Evolutionary conservation across 2,113 vertebrate species (phyloP), one percentile per base, ranked within the genome.

Genomic region (Castor canadensis): DNA sequence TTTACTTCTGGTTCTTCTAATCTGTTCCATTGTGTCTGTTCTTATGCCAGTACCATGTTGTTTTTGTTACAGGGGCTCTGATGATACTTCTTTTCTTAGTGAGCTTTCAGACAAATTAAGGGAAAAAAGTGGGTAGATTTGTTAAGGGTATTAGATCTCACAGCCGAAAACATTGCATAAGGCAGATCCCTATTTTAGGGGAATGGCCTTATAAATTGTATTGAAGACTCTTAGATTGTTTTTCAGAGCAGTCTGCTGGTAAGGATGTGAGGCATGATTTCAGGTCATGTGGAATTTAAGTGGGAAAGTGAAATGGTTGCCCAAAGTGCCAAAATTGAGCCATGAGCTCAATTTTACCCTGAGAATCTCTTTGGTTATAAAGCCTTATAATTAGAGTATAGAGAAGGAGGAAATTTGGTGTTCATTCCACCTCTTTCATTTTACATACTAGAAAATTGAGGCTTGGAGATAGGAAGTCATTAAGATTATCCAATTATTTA

Each of bases 401-500:
- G 49, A 67, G 66, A 76, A 93, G 66, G 45, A 69, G 90, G 45
- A 76, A 90, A 80, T 12, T 56, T 94, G 22, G 24, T 80, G 52
- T 88, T 73, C 38, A 56, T 66, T 94, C 56, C 79, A 24, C n/a
- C 24, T 52, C 35, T 85, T 47, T 88, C 20, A 85, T 85, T 88
- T 91, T 86, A 89, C 12, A 82, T 60, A 12, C 28, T 28, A 89
- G 76, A 64, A 95, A 75, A 79, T 9, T 86, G 71, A 90, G 52
- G 47, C 45, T 88, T 60, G 47, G 89, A 88, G 52, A n/a, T 8
- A 79, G 15, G 24, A 87, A 35, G 20, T 67, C 38, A 69, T 84
- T 87, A 95, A 54, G 49, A 38, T 56, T 22, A 17, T 58, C 22
- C 32, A 77, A n/a, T 90, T 73, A 89, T 81, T 91, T 91, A 60